Evolutionary conservation across 2,888 invertebrate genomes (phyloP).

Genomic region (Halictus ligatus): DNA sequence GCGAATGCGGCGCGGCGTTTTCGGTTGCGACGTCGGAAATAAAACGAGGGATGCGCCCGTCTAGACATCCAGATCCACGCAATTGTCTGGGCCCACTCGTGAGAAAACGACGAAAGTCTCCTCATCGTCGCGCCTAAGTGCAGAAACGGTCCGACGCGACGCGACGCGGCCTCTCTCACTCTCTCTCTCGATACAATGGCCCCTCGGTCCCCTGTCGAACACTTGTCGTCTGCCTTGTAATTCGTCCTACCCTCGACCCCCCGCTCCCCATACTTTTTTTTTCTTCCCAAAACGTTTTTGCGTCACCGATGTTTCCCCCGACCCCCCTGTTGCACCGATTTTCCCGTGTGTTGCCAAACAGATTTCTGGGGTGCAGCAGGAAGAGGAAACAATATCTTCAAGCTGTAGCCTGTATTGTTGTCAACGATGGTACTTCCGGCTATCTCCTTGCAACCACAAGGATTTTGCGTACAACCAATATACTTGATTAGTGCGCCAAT

Average conservation of each 20-base stretch:
- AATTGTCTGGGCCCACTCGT: constrained; percentile 80
- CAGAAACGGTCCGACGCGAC: constrained; percentile 57
- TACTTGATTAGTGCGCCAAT: background rate
- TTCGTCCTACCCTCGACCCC: background rate
- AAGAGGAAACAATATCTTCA: background rate
- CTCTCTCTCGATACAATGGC: constrained; percentile 61
- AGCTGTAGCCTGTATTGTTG: background rate
- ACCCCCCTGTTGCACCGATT: background rate
- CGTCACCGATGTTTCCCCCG: background rate
- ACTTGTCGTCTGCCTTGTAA: constrained; percentile 3
- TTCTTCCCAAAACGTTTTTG: background rate
- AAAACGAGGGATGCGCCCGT: constrained; percentile 75
- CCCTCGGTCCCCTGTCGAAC: constrained; percentile 30
- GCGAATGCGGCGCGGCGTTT: constrained; percentile 71
- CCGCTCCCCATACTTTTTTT: background rate
- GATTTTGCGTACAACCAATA: too few species aligned
- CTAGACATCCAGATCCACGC: constrained; percentile 82
- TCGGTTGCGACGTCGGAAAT: constrained; percentile 57
- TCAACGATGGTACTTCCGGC: background rate
- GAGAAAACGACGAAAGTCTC: constrained; percentile 71
- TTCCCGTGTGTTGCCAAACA: background rate
- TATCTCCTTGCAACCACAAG: background rate
- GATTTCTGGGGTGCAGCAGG: background rate
- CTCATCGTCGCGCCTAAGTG: constrained; percentile 60
- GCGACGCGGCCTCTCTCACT: background rate